Conservation (phyloP, 2,888 invertebrate species). For the Empis stercorea region DNA sequence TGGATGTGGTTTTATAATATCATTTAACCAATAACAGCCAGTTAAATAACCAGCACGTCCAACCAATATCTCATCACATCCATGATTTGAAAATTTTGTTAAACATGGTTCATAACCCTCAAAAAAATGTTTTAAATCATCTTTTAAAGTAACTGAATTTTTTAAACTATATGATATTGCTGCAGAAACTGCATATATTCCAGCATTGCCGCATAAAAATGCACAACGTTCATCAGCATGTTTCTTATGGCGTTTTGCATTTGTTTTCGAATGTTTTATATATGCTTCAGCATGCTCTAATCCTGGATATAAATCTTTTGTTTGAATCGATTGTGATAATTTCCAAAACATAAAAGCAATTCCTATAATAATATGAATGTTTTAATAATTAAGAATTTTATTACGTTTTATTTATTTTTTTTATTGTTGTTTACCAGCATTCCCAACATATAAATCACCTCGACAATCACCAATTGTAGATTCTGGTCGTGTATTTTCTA, state of each 20-base stretch:
- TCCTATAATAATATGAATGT: conserved; percentile 35
- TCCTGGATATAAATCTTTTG: conserved; percentile 37
- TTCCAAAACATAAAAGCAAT: conserved; percentile 65
- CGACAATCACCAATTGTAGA: conserved; percentile 27
- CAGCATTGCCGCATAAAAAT: conserved; percentile 68
- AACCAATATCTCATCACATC: conserved; percentile 74
- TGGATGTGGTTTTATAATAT: conserved; percentile 25
- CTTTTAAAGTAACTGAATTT: conserved; percentile 35
- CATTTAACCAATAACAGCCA: conserved; percentile 59
- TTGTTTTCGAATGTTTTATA: conserved; percentile 46
- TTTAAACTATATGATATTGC: conserved; percentile 41
- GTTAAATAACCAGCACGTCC: conserved; percentile 74
- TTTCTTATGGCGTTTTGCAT: conserved; percentile 36
- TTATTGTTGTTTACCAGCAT: conserved; percentile 20
- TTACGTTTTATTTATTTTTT: not conserved
- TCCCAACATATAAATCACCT: conserved; percentile 34
- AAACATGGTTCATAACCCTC: conserved; percentile 37
- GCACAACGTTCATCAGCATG: conserved; percentile 48
- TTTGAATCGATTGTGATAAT: conserved; percentile 43
- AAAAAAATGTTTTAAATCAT: conserved; percentile 30
- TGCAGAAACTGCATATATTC: conserved; percentile 59
- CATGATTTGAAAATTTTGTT: conserved; percentile 47
- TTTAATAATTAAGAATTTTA: not conserved
- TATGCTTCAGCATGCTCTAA: conserved; percentile 49
- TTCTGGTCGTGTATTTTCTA: conserved; percentile 29